These are phyloP conservation scores for Halocaridina rubra DNA, from an alignment of 2,888 invertebrate genomes.

Conservation along the genomic window DNA sequence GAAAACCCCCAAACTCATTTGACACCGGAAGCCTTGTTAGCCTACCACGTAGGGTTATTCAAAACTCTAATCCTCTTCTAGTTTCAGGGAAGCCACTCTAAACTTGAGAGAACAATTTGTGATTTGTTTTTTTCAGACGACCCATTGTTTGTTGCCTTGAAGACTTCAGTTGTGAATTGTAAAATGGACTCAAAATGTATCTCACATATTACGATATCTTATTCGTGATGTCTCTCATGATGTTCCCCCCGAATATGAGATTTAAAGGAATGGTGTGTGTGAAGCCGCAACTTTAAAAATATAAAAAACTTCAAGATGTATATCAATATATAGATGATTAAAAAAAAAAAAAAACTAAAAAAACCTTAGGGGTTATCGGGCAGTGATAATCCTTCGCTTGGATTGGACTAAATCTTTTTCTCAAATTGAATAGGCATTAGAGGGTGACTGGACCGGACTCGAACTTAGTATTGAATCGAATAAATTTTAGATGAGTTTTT, in stretches of 20 bases:
- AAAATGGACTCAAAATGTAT: constrained; percentile 59
- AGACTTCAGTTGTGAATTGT: constrained; percentile 60
- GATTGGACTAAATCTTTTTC: background rate
- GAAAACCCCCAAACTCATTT: no score
- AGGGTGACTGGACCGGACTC: background rate
- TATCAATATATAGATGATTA: no score
- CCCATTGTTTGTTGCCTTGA: constrained; percentile 63
- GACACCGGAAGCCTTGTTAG: constrained; percentile 25
- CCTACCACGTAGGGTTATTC: constrained; percentile 3
- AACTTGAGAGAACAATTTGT: constrained; percentile 62
- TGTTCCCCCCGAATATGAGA: constrained; percentile 51
- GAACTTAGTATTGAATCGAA: no score
- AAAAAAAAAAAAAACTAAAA: no score
- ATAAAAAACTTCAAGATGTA: constrained; percentile 51
- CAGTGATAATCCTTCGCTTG: background rate
- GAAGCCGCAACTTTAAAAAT: constrained; percentile 49
- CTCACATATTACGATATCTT: constrained; percentile 53
- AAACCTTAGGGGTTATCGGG: background rate
- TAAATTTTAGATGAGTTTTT: no score
- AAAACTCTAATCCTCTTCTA: constrained; percentile 40
- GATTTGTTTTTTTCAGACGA: constrained; percentile 63
- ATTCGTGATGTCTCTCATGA: constrained; percentile 60
- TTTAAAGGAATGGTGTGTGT: constrained; percentile 51
- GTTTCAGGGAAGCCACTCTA: constrained; percentile 49
- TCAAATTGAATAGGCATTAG: no score